Conservation (phyloP, 2,113 vertebrate genomes). For the Euleptes europaea region DNA sequence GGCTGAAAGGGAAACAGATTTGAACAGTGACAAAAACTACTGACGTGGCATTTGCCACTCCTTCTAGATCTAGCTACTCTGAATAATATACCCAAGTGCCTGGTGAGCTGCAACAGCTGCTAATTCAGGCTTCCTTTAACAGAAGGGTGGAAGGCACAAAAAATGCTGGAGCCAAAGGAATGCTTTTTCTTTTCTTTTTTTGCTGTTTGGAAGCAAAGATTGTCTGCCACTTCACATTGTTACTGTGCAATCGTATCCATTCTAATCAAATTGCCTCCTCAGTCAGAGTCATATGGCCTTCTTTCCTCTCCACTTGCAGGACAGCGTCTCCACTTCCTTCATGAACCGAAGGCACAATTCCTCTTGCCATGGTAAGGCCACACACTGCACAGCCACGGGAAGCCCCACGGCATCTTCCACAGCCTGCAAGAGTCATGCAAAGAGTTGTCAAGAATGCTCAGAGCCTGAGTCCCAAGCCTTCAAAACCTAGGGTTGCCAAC, state of each 20-base stretch:
- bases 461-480: neutral
- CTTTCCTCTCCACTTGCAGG: neutral
- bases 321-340: slow-evolving; percentile 8
- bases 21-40: too few species aligned
- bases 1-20: too few species aligned
- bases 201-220: too few species aligned
- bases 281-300: slow-evolving; percentile 71
- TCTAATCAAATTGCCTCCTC: slow-evolving; percentile 70
- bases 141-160: neutral
- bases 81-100: too few species aligned
- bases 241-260: slow-evolving; percentile 9
- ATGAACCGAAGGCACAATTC: slow-evolving; percentile 79
- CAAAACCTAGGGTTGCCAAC: too few species aligned
- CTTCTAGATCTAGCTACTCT: too few species aligned
- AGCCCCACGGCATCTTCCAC: slow-evolving; percentile 45
- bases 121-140: neutral
- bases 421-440: slow-evolving; percentile 18
- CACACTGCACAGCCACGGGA: slow-evolving; percentile 76
- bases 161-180: neutral
- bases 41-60: too few species aligned
- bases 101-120: neutral
- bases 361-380: slow-evolving; percentile 80
- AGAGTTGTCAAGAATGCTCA: neutral
- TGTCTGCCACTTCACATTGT: neutral
- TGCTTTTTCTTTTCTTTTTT: neutral